These are phyloP conservation scores for Troides helena DNA, from an alignment of 2,888 invertebrate species.

Conservation along the genomic window DNA sequence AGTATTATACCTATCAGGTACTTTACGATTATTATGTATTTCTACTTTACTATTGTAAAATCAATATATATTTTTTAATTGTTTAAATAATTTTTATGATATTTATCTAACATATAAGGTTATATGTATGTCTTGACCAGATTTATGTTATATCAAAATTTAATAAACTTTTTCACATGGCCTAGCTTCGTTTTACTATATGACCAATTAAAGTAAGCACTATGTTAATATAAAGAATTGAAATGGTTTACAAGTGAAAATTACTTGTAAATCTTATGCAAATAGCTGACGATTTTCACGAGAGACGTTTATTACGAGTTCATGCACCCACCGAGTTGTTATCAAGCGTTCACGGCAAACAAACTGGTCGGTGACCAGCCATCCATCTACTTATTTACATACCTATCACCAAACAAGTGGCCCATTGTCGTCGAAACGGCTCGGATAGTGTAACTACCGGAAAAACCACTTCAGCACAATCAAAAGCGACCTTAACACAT, in stretches of 20 bases:
- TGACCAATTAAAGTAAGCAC: too few relatives aligned
- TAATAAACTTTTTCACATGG: too few relatives aligned
- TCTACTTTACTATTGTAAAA: too few relatives aligned
- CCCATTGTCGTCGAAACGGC: conserved; percentile 67
- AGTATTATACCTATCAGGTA: too few relatives aligned
- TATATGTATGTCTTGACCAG: too few relatives aligned
- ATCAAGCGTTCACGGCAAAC: conserved; percentile 45
- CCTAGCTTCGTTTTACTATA: too few relatives aligned
- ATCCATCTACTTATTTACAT: conserved; percentile 77
- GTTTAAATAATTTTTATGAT: too few relatives aligned
- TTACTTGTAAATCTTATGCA: background rate
- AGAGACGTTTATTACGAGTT: conserved; percentile 32
- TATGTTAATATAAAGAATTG: background rate
- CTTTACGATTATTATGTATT: too few relatives aligned
- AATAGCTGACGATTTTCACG: background rate
- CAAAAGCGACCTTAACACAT: conserved; percentile 42
- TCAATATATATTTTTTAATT: too few relatives aligned
- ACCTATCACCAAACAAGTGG: conserved; percentile 72
- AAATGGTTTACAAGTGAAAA: background rate
- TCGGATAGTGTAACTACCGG: conserved; percentile 68
- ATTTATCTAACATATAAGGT: too few relatives aligned
- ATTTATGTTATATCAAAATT: too few relatives aligned
- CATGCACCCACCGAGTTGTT: conserved; percentile 44
- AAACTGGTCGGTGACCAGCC: conserved; percentile 70
- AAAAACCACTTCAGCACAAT: conserved; percentile 47